These are phyloP conservation scores for Malurus melanocephalus DNA, from an alignment of 2,113 vertebrate genomes.

Conservation along the genomic window DNA sequence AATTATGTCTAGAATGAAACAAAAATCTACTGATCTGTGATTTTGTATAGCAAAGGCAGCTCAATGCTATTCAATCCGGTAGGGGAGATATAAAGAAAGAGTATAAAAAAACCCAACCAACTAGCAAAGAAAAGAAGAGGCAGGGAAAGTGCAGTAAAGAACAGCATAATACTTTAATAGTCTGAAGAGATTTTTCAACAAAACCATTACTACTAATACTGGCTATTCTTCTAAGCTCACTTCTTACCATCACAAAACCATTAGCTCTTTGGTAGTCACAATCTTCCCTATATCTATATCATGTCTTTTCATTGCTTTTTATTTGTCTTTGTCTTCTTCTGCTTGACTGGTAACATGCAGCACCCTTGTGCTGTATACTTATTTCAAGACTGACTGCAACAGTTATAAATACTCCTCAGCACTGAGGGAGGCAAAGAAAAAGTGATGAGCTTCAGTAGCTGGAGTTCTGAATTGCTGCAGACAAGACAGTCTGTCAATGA, in stretches of 20 bases:
- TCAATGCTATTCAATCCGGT: slow-evolving; percentile 56
- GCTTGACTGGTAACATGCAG: slow-evolving; percentile 52
- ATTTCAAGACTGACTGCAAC: slow-evolving; percentile 55
- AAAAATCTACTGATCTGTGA: slow-evolving; percentile 64
- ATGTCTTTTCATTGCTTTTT: slow-evolving; percentile 46
- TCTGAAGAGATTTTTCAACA: slow-evolving; percentile 42
- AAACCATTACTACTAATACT: slow-evolving; percentile 36
- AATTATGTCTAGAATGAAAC: slow-evolving; percentile 69
- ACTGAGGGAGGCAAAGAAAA: slow-evolving; percentile 50
- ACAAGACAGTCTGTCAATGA: slow-evolving; percentile 53
- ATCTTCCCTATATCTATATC: slow-evolving; percentile 20
- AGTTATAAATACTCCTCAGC: slow-evolving; percentile 58
- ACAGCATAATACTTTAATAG: slow-evolving; percentile 60
- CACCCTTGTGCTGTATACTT: slow-evolving; percentile 46
- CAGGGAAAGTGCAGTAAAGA: slow-evolving; percentile 37
- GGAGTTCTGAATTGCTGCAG: slow-evolving; percentile 55
- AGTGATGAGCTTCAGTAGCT: slow-evolving; percentile 45
- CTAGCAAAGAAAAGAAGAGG: slow-evolving; percentile 6
- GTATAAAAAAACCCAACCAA: neutral
- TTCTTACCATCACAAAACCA: slow-evolving; percentile 29
- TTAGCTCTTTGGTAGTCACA: slow-evolving; percentile 29
- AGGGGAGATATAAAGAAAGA: slow-evolving; percentile 55
- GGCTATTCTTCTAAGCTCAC: slow-evolving; percentile 17
- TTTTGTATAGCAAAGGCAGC: slow-evolving; percentile 60
- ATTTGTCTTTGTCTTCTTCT: slow-evolving; percentile 63